A percentile compares a stretch with the other conserved stretches of the same genome.
Conservation (phyloP, 2,888 invertebrate species). For the Chrysodeixis includens region DNA sequence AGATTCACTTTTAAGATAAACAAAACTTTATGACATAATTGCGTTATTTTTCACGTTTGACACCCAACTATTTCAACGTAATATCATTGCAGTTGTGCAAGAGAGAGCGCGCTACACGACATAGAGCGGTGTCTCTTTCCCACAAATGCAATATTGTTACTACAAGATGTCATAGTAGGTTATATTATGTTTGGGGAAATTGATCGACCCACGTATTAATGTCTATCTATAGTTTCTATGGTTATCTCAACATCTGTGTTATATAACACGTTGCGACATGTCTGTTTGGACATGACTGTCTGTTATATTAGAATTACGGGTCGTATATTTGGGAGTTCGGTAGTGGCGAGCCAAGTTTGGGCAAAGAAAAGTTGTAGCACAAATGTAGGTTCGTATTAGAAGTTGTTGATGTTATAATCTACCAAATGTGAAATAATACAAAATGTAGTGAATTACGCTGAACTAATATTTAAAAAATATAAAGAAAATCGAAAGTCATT, state of each 20-base stretch:
- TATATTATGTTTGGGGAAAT: slow-evolving; percentile 43
- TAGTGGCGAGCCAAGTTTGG: slow-evolving; percentile 1
- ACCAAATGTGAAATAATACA: too few relatives aligned
- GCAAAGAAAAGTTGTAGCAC: not conserved
- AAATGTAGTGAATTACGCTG: too few relatives aligned
- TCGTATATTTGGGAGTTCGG: not conserved
- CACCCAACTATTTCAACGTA: too few relatives aligned
- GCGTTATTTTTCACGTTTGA: slow-evolving; percentile 50
- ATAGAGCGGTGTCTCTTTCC: too few relatives aligned
- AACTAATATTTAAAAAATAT: too few relatives aligned
- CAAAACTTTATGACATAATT: slow-evolving; percentile 34
- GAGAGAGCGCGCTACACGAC: too few relatives aligned
- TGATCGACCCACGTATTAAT: slow-evolving; percentile 42
- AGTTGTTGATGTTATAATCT: too few relatives aligned
- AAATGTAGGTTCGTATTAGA: not conserved
- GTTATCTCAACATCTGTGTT: slow-evolving; percentile 42
- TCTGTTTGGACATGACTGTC: slow-evolving; percentile 21
- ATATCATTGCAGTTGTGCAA: too few relatives aligned
- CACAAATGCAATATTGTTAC: too few relatives aligned
- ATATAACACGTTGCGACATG: slow-evolving; percentile 35
- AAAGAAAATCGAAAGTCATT: too few relatives aligned
- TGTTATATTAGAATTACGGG: not conserved
- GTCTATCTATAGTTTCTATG: not conserved
- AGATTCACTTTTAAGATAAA: slow-evolving; percentile 32
- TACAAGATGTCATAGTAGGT: too few relatives aligned